Conservation (phyloP, 2,797 vertebrate genomes). For the Takifugu ocellatus region DNA sequence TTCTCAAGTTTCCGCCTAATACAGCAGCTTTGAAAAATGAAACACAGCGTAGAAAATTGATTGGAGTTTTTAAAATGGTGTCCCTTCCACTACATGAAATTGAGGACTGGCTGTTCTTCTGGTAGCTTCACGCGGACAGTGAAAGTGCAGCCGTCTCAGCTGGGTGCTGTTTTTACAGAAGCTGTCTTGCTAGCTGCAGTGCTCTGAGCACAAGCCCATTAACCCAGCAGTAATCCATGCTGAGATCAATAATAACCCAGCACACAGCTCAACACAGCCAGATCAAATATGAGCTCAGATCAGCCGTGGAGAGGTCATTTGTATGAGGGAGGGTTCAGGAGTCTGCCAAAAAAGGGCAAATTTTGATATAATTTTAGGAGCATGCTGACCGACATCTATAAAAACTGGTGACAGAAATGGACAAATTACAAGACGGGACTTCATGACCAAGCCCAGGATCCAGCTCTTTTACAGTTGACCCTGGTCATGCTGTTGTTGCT, state of each 20-base stretch:
- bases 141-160: conserved; percentile 3
- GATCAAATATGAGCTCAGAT: conserved; percentile 29
- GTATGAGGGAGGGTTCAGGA: not conserved
- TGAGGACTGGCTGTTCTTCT: too few species aligned
- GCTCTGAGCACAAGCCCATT: conserved; percentile 15
- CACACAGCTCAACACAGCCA: conserved; percentile 15
- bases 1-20: too few species aligned
- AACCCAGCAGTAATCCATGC: conserved; percentile 34
- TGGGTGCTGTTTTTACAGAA: conserved; percentile 1
- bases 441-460: too few species aligned
- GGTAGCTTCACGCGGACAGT: conserved; percentile 2
- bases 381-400: too few species aligned
- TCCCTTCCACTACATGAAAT: too few species aligned
- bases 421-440: too few species aligned
- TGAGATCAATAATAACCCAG: conserved; percentile 47
- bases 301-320: not conserved
- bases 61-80: too few species aligned
- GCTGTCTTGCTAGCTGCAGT: conserved; percentile 5
- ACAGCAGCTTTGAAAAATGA: too few species aligned
- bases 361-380: not conserved
- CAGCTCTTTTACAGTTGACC: conserved; percentile 4
- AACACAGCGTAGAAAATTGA: too few species aligned
- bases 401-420: too few species aligned
- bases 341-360: not conserved
- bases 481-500: conserved; percentile 10